phyloP scores from a whole-genome alignment of 2,113 vertebrate genomes.

The Pachypanchax playfairii region DNA sequence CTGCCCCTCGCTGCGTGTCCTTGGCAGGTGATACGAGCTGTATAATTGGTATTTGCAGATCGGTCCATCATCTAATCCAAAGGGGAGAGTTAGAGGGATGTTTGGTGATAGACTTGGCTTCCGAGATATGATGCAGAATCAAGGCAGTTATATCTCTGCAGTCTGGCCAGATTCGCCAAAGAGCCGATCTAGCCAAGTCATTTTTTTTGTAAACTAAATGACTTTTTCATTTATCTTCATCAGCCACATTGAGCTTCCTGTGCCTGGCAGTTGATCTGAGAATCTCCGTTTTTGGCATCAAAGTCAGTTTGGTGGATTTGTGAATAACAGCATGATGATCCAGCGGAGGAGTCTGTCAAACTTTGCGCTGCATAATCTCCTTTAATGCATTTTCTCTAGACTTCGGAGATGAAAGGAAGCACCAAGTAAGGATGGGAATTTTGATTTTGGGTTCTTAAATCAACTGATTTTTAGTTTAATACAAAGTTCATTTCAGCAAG shows the following conservation, averaged over 20 bases:
- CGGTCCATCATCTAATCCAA: constrained; percentile 55
- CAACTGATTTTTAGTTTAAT: not conserved
- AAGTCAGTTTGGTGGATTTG: constrained; percentile 46
- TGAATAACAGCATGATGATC: constrained; percentile 42
- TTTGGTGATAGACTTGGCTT: constrained; percentile 68
- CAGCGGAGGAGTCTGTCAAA: constrained; percentile 37
- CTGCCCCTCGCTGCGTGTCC: constrained; percentile 36
- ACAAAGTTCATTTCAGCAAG: constrained; percentile 1
- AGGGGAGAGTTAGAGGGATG: constrained; percentile 45
- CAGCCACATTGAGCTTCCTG: constrained; percentile 62
- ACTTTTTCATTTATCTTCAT: constrained; percentile 72
- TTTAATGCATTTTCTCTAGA: constrained; percentile 15
- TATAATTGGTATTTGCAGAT: constrained; percentile 63
- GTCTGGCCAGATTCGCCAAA: constrained; percentile 61
- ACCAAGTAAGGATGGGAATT: not conserved
- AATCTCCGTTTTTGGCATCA: constrained; percentile 47
- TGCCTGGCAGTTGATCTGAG: constrained; percentile 40
- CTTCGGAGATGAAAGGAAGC: constrained; percentile 11
- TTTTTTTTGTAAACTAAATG: constrained; percentile 54
- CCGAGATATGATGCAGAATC: constrained; percentile 58
- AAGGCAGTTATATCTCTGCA: constrained; percentile 56
- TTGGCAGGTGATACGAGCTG: constrained; percentile 52
- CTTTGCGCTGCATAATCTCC: constrained; percentile 32
- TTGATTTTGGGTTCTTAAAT: constrained; percentile 14
- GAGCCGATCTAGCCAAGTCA: constrained; percentile 46